Percentiles rank a stretch among this genome's conserved stretches.
phyloP scores from a whole-genome alignment of 2,113 vertebrate genomes.

The Platichthys stellatus region DNA sequence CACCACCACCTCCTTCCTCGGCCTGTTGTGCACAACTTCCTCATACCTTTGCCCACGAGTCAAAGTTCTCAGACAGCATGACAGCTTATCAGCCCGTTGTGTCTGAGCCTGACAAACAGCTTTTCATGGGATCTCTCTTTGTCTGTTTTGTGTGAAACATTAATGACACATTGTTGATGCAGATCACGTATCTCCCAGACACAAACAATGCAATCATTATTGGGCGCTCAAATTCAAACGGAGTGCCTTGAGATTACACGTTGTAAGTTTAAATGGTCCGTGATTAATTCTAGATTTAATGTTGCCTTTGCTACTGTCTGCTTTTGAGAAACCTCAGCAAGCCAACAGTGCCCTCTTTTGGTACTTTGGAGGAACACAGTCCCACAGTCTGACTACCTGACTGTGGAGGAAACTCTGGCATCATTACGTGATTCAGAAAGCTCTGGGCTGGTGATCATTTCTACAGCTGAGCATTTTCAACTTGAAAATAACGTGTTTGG shows the following conservation, averaged over 20 bases:
- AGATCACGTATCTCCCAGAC: slow-evolving; percentile 1
- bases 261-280: slow-evolving; percentile 10
- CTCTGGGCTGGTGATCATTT: background rate
- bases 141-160: slow-evolving; percentile 35
- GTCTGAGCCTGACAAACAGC: slow-evolving; percentile 28
- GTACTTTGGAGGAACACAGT: background rate
- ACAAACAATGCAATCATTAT: slow-evolving; percentile 21
- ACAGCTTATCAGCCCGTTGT: slow-evolving; percentile 40
- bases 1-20: slow-evolving; percentile 4
- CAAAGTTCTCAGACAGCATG: slow-evolving; percentile 73
- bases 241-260: slow-evolving; percentile 9
- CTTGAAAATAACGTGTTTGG: background rate
- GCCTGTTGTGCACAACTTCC: slow-evolving; percentile 69
- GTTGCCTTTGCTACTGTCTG: background rate
- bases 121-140: slow-evolving; percentile 17
- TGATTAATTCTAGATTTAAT: slow-evolving; percentile 23
- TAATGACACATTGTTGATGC: slow-evolving; percentile 23
- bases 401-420: background rate
- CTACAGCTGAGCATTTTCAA: background rate
- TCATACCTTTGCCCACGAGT: slow-evolving; percentile 76
- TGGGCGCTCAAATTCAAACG: background rate
- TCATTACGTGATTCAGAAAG: background rate
- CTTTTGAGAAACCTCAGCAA: slow-evolving; percentile 3
- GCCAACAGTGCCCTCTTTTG: slow-evolving; percentile 72
- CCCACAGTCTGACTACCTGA: too few species aligned